phyloP scores from a whole-genome alignment of 2,113 vertebrate species.

The Syngnathoides biaculeatus region DNA sequence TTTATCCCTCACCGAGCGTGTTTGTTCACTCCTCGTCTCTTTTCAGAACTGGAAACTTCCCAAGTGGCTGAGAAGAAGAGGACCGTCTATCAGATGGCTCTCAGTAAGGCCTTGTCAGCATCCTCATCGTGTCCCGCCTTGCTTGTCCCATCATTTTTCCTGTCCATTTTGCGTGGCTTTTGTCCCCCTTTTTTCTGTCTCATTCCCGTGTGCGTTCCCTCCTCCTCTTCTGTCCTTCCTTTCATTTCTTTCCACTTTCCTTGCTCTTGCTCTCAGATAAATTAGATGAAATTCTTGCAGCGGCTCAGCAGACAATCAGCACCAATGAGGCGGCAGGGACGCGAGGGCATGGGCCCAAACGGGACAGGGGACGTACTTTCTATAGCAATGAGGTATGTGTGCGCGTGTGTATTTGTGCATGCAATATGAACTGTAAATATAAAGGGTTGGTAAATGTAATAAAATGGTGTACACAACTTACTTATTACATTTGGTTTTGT shows the following conservation, averaged over 20 bases:
- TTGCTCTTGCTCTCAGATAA: slow-evolving; percentile 75
- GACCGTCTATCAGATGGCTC: slow-evolving; percentile 93
- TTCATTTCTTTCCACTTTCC: slow-evolving; percentile 20
- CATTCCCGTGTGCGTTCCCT: slow-evolving; percentile 37
- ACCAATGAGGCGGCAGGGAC: slow-evolving; percentile 80
- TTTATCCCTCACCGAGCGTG: slow-evolving; percentile 5
- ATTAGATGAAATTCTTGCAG: slow-evolving; percentile 89
- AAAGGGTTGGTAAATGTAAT: too few species aligned
- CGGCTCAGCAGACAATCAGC: slow-evolving; percentile 89
- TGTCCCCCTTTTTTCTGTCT: slow-evolving; percentile 43
- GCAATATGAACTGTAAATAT: too few species aligned
- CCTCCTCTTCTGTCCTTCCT: slow-evolving; percentile 16
- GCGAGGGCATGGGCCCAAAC: slow-evolving; percentile 77
- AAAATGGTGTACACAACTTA: too few species aligned
- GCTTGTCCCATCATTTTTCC: slow-evolving; percentile 24
- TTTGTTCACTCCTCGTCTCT: slow-evolving; percentile 11
- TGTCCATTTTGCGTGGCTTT: slow-evolving; percentile 4
- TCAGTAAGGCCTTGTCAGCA: slow-evolving; percentile 77
- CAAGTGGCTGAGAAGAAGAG: slow-evolving; percentile 89
- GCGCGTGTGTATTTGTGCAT: not conserved
- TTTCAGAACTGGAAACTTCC: slow-evolving; percentile 82
- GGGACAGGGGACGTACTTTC: slow-evolving; percentile 78
- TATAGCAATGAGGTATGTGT: slow-evolving; percentile 80
- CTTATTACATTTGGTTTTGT: too few species aligned
- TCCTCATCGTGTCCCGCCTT: slow-evolving; percentile 17